A percentile compares a stretch with the other conserved stretches of the same genome.
These are phyloP conservation scores for Sebastes matsubarae DNA, from an alignment of 2,797 vertebrate genomes.

Conservation along the genomic window DNA sequence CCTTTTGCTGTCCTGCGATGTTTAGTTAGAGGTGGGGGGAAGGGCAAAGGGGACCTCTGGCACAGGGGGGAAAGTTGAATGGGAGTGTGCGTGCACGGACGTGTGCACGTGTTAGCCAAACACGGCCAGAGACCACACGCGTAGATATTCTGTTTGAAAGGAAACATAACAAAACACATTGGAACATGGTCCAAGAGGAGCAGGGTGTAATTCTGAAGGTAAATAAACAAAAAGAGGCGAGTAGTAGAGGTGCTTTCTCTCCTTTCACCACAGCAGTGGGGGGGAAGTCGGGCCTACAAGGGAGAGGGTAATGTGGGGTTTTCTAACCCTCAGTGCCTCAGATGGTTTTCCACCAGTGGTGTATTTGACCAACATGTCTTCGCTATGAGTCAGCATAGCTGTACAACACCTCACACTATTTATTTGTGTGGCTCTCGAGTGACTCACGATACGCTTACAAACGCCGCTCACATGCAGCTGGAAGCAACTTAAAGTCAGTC, in stretches of 20 bases:
- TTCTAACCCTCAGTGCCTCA: slow-evolving; percentile 64
- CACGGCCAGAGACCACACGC: slow-evolving; percentile 79
- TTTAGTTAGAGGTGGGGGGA: slow-evolving; percentile 82
- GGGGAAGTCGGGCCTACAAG: slow-evolving; percentile 55
- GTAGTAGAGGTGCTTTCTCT: slow-evolving; percentile 67
- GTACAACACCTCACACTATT: slow-evolving; percentile 70
- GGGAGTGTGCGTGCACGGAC: slow-evolving; percentile 66
- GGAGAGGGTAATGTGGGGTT: slow-evolving; percentile 68
- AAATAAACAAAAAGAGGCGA: slow-evolving; percentile 80
- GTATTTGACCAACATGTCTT: slow-evolving; percentile 61
- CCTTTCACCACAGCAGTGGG: slow-evolving; percentile 73
- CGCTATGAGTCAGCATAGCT: slow-evolving; percentile 73
- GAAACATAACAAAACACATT: slow-evolving; percentile 82
- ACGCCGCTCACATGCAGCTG: slow-evolving; percentile 60
- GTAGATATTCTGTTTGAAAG: slow-evolving; percentile 80
- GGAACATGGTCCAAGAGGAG: slow-evolving; percentile 79
- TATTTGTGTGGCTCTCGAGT: slow-evolving; percentile 70
- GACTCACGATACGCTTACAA: slow-evolving; percentile 66
- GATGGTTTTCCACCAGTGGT: slow-evolving; percentile 68
- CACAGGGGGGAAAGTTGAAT: slow-evolving; percentile 79
- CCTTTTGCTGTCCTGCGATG: slow-evolving; percentile 88
- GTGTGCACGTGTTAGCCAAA: slow-evolving; percentile 75
- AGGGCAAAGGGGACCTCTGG: slow-evolving; percentile 78
- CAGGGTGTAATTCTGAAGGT: slow-evolving; percentile 82
- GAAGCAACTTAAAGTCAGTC: slow-evolving; percentile 62